Conservation (phyloP, 2,797 vertebrate species). For the Triplophysa yarkandensis region DNA sequence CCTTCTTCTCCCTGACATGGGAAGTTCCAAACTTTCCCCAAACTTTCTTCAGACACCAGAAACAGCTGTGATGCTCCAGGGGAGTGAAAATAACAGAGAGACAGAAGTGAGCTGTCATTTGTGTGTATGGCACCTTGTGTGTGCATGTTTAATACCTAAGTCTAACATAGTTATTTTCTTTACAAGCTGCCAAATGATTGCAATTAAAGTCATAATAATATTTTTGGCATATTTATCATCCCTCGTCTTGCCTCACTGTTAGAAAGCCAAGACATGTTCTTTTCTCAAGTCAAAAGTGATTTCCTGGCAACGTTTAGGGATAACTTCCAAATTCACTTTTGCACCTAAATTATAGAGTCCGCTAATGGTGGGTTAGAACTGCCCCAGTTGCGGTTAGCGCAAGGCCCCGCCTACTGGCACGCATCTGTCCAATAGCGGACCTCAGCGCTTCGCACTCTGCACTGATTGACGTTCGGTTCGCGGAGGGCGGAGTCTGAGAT, state of each 20-base stretch:
- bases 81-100: slow-evolving; percentile 19
- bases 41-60: background rate
- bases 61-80: slow-evolving; percentile 37
- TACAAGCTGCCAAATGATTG: background rate
- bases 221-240: background rate
- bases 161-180: slow-evolving; percentile 1
- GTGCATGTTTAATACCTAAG: background rate
- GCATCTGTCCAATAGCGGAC: slow-evolving; percentile 25
- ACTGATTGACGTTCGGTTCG: slow-evolving; percentile 38
- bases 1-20: background rate
- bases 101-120: background rate
- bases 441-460: slow-evolving; percentile 9
- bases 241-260: too few relatives aligned
- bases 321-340: slow-evolving; percentile 41
- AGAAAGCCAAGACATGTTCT: too few relatives aligned
- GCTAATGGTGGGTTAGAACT: slow-evolving; percentile 21
- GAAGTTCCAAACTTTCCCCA: background rate
- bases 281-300: background rate
- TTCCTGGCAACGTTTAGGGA: slow-evolving; percentile 24
- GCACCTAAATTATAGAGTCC: slow-evolving; percentile 33
- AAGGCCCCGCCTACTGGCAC: slow-evolving; percentile 1
- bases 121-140: slow-evolving; percentile 9
- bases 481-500: slow-evolving; percentile 43
- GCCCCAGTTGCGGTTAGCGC: background rate
- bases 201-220: background rate